These are phyloP conservation scores for Microchrysa polita DNA, from an alignment of 2,888 invertebrate genomes.

Conservation along the genomic window DNA sequence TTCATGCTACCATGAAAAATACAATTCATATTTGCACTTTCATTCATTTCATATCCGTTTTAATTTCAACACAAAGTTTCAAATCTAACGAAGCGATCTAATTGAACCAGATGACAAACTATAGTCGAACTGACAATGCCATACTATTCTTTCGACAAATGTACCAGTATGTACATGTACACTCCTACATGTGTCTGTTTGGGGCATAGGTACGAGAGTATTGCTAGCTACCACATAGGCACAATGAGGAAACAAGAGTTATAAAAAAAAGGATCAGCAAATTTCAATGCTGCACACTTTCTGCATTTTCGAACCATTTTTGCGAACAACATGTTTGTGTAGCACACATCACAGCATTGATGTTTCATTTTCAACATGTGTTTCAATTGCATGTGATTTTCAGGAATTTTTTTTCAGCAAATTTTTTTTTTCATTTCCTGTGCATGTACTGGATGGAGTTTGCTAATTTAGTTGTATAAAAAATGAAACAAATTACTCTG, in stretches of 20 bases:
- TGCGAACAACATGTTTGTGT: neutral
- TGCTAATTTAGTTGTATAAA: too few relatives aligned
- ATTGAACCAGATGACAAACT: constrained; percentile 29
- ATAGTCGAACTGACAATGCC: neutral
- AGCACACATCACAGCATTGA: constrained; percentile 17
- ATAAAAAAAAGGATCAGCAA: neutral
- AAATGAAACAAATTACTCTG: too few relatives aligned
- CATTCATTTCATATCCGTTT: constrained; percentile 13
- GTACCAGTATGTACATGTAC: too few relatives aligned
- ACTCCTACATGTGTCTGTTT: too few relatives aligned
- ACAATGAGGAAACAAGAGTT: neutral
- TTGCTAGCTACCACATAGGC: too few relatives aligned
- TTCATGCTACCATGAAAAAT: too few relatives aligned
- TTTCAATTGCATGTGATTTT: constrained; percentile 26
- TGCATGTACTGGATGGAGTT: constrained; percentile 29
- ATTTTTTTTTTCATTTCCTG: constrained; percentile 31
- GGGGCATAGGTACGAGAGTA: neutral
- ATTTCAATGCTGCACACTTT: neutral
- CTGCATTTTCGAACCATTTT: constrained; percentile 1
- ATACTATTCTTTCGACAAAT: neutral
- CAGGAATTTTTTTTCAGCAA: neutral
- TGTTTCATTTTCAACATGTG: constrained; percentile 27
- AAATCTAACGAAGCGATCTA: constrained; percentile 14
- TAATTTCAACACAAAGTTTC: constrained; percentile 8
- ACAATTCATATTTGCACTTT: neutral